A percentile compares a stretch with the other conserved stretches of the same genome.
Conservation (phyloP, 2,797 vertebrate genomes). For the Diceros bicornis region DNA sequence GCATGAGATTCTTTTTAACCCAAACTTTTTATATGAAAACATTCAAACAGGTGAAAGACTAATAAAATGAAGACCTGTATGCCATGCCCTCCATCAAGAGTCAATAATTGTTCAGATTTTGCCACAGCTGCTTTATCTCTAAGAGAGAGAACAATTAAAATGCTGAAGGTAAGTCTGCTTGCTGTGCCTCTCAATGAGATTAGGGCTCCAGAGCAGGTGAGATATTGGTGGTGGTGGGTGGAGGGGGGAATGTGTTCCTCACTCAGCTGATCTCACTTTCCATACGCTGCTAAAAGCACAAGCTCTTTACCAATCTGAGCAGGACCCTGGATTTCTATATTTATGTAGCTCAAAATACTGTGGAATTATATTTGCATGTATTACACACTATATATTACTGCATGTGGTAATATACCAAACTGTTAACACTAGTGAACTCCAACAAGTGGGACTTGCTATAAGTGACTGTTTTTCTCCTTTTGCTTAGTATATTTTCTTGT, state of each 20-base stretch:
- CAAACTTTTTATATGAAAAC: not conserved
- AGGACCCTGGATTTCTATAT: not conserved
- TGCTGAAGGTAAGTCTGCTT: not conserved
- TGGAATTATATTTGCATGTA: not conserved
- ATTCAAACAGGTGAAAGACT: constrained; percentile 14
- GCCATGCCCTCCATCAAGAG: not conserved
- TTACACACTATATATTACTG: not conserved
- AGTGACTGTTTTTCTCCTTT: not conserved
- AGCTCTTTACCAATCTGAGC: not conserved
- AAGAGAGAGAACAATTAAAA: not conserved
- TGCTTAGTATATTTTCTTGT: not conserved
- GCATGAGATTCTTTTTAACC: not conserved
- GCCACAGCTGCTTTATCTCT: not conserved
- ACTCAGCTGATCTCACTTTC: not conserved
- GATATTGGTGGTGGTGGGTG: not conserved
- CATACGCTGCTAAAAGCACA: not conserved
- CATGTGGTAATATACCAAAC: not conserved
- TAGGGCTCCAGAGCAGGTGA: not conserved
- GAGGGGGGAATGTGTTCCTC: not conserved
- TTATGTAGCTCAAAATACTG: not conserved
- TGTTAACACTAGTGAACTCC: not conserved
- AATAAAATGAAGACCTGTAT: not conserved
- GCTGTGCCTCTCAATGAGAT: not conserved
- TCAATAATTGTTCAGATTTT: not conserved
- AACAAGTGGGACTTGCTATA: not conserved